Evolutionary conservation across 2,888 invertebrate genomes (phyloP), one percentile per base, ranked within the genome.

Genomic region (Morpho deidamia): DNA sequence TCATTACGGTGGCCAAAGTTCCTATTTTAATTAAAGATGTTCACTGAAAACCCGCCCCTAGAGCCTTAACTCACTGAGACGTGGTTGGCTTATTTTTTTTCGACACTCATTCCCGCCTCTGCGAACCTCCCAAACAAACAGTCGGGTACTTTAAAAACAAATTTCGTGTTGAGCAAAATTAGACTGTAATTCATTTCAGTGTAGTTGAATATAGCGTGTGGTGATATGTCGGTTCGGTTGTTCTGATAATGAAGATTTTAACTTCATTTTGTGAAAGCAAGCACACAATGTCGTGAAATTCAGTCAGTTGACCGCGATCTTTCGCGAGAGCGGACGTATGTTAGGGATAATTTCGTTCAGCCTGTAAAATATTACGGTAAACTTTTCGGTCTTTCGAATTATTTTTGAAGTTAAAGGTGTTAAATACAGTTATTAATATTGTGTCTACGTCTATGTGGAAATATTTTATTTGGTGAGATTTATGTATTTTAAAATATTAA

Each of bases 61-160:
- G 74, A 81, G 79, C 87, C 79, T 83, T 83, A 82, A 83, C 79
- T 87, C 83, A 86, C 75, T 78, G 87, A 83, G 85, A 83, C 88
- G 87, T 82, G 89, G 89, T 89, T 89, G 89, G 89, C 78, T 88
- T 89, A 87, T 85, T 88, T 89, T 88, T 88, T 89, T 88, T 87
- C 81, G 76, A 76, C 81, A 82, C 81, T 88, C 88, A 88, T 88
- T 89, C 88, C 88, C 89, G 89, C 89, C 89, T 88, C 83, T 82
- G 83, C 71, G 87, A 77, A 86, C 88, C 88, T 87, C 88, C 89
- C 89, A 89, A 89, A 88, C 88, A 89, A 89, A 89, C 85, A 88
- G 76, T 74, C 68, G 72, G 82, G 81, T 75, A 83, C 82, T 85
- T 85, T 79, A 81, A 87, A 87, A 89, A 88, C 87, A 88, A 74